Base-by-base conservation (phyloP, 1,140 invertebrate species). In the Polypedilum vanderplanki region DNA sequence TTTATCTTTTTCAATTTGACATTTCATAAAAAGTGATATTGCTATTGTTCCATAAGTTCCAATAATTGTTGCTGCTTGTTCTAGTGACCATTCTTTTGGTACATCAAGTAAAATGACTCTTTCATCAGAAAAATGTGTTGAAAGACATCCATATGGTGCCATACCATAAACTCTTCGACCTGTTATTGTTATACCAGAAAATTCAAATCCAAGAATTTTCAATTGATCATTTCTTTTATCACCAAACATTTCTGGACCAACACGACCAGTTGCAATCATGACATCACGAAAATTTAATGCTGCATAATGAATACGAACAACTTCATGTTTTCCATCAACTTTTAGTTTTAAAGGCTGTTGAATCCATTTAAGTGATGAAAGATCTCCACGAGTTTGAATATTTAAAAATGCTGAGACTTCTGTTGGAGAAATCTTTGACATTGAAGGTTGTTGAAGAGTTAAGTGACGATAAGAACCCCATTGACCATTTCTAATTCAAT, bases 351-450 rank as follows among this genome's bases (percentile, higher is more conserved):
- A 77, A 17, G 84, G 85, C 76, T 87, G 88, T 82, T 90, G 83
- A 0, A 94, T 82, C 95, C 95, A 97, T 18, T 82, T 86, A 0
- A 97, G 80, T 70, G 90, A 90, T 0, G 89, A 90, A n/a, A 97
- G 82, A 81, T 97, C 94, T 75, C 94, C 93, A 77, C 89, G 86
- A 1, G 89, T 89, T 0, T 86, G 75, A 1, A 90, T 87, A 82
- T 95, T 92, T 0, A 90, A 87, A 79, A 87, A 93, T 0, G 87
- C 90, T 78, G 84, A 90, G 0, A 85, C 87, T 81, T 92, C 46
- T 15, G 7, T 15, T 12, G 46, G 83, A 3, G 24, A 33, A 33
- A 3, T 96, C 90, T 64, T 84, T 78, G 0, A 84, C 84, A 41
- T 79, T 81, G 15, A 85, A 80, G 7, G 81, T 82, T 65, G 83